phyloP scores from a whole-genome alignment of 2,113 vertebrate species.

The Petromus typicus region DNA sequence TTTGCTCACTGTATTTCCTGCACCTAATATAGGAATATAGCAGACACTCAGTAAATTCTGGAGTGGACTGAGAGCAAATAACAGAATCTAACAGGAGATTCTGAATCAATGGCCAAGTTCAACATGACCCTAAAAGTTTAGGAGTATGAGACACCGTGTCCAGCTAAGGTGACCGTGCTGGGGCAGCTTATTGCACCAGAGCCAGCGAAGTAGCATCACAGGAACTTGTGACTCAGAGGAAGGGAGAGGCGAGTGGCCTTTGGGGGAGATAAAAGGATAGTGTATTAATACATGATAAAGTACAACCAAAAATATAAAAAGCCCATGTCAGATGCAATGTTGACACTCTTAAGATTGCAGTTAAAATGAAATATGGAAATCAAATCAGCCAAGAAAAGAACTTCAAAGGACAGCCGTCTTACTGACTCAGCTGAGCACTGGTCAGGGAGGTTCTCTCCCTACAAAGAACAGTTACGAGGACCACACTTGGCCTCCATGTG shows the following conservation, averaged over 20 bases:
- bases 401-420: background rate
- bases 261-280: conserved; percentile 21
- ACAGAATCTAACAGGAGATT: too few species aligned
- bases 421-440: background rate
- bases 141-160: accelerated
- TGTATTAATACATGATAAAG: background rate
- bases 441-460: background rate
- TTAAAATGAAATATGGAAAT: conserved; percentile 37
- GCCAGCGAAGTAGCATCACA: background rate
- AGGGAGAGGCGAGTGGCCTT: background rate
- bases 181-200: background rate
- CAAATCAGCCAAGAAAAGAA: background rate
- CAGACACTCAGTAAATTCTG: background rate
- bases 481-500: background rate
- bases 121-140: background rate
- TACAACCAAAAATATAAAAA: background rate
- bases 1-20: background rate
- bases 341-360: background rate
- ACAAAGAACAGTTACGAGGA: accelerated
- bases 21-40: background rate
- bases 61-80: background rate
- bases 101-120: background rate
- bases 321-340: background rate
- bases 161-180: background rate
- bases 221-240: conserved; percentile 19